Evolutionary conservation across 2,888 invertebrate genomes (phyloP).

Genomic region (Caenorhabditis sp.): DNA sequence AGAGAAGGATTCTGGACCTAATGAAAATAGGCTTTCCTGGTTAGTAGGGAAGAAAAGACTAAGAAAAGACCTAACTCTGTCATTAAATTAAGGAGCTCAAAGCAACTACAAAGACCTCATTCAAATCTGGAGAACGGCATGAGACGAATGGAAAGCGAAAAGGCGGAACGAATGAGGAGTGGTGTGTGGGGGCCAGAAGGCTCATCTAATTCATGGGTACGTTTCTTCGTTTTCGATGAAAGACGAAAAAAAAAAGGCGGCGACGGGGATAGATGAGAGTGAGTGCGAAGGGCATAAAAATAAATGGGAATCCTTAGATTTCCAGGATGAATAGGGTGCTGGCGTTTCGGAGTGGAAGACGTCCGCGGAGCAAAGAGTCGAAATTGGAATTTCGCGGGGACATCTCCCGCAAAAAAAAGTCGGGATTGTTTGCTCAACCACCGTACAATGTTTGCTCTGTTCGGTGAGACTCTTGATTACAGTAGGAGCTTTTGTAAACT

Average conservation of each 20-base stretch:
- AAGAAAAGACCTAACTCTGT: too few relatives aligned
- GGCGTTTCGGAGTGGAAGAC: background rate
- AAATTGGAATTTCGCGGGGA: background rate
- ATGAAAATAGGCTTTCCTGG: too few relatives aligned
- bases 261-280: background rate
- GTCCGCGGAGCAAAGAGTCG: background rate
- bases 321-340: conserved; percentile 7
- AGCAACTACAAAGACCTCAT: too few relatives aligned
- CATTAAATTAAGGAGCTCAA: too few relatives aligned
- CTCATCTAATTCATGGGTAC: conserved; percentile 56
- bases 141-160: background rate
- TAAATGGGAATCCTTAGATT: conserved; percentile 26
- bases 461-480: conserved; percentile 19
- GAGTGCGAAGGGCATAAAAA: conserved; percentile 38
- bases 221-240: conserved; percentile 19
- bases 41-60: too few relatives aligned
- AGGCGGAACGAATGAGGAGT: background rate
- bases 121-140: background rate
- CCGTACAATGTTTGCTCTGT: conserved; percentile 26
- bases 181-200: background rate
- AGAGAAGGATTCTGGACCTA: too few relatives aligned
- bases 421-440: conserved; percentile 18
- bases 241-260: conserved; percentile 1
- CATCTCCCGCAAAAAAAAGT: conserved; percentile 7
- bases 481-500: background rate